A percentile compares a stretch with the other conserved stretches of the same genome.
These are phyloP conservation scores for Ondatra zibethicus DNA, from an alignment of 2,113 vertebrate species.

Conservation along the genomic window DNA sequence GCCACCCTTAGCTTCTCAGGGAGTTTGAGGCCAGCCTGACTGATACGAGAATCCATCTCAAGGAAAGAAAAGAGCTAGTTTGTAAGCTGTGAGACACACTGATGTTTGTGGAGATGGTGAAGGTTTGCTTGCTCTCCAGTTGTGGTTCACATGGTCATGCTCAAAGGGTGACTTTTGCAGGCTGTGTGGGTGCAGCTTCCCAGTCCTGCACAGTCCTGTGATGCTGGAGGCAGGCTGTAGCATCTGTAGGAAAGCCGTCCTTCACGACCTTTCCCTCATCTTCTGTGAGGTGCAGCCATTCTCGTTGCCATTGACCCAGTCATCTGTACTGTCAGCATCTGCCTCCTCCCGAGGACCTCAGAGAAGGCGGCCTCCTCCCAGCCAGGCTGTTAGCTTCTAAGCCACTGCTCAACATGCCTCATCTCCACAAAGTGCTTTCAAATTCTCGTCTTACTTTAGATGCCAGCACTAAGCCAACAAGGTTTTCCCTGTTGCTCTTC, in stretches of 20 bases:
- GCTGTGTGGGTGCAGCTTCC: not conserved
- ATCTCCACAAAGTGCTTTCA: not conserved
- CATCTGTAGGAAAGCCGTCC: not conserved
- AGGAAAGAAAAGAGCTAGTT: not conserved
- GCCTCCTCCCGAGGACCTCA: not conserved
- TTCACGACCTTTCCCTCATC: not conserved
- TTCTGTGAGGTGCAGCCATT: not conserved
- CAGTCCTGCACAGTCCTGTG: not conserved
- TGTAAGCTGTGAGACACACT: fast-evolving
- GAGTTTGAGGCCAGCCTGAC: not conserved
- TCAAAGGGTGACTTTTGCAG: not conserved
- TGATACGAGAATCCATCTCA: not conserved
- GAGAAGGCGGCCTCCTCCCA: not conserved
- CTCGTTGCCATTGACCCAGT: too few species aligned
- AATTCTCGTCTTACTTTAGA: not conserved
- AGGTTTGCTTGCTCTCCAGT: not conserved
- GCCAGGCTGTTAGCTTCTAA: not conserved
- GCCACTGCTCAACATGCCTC: not conserved
- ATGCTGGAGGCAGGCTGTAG: not conserved
- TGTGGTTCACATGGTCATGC: not conserved
- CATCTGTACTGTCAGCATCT: fast-evolving
- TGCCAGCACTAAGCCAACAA: too few species aligned
- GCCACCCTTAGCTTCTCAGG: not conserved
- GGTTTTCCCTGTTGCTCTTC: not conserved
- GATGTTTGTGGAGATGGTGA: not conserved